Conservation (phyloP, 2,797 vertebrate species). For the Carapus acus region DNA sequence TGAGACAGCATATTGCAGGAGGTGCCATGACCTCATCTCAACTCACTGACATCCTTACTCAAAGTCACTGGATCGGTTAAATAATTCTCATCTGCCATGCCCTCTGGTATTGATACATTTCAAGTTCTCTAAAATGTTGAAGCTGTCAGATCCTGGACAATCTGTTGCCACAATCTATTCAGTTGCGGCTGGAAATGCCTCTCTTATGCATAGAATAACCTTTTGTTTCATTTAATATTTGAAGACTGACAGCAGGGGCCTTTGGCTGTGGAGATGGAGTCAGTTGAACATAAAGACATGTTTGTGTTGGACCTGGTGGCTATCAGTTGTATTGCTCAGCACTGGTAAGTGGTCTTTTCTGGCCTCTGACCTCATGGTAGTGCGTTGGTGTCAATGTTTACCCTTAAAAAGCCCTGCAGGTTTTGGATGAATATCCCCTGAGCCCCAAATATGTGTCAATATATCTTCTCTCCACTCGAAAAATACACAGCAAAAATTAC, state of each 20-base stretch:
- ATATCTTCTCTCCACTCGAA: too few species aligned
- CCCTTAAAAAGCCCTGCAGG: background rate
- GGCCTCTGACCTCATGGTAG: background rate
- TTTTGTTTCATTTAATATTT: slow-evolving; percentile 29
- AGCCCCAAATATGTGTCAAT: too few species aligned
- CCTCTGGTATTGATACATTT: slow-evolving; percentile 37
- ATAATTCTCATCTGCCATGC: slow-evolving; percentile 34
- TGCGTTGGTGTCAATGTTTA: slow-evolving; percentile 9
- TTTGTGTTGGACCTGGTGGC: slow-evolving; percentile 5
- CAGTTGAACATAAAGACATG: slow-evolving; percentile 12
- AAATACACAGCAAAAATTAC: slow-evolving; percentile 30
- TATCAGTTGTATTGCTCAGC: background rate
- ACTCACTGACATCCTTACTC: slow-evolving; percentile 15
- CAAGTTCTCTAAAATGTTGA: slow-evolving; percentile 37
- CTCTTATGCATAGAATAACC: slow-evolving; percentile 24
- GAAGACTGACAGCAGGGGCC: slow-evolving; percentile 21
- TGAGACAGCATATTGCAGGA: slow-evolving; percentile 10
- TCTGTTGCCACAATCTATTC: slow-evolving; percentile 42
- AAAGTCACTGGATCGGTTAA: slow-evolving; percentile 20
- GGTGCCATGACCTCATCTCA: slow-evolving; percentile 5
- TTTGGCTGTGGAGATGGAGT: slow-evolving; percentile 8
- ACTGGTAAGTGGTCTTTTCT: slow-evolving; percentile 16
- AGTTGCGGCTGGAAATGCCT: slow-evolving; percentile 10
- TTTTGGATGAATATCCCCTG: slow-evolving; percentile 12
- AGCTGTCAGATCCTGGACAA: slow-evolving; percentile 40